phyloP scores from a whole-genome alignment of 2,113 vertebrate genomes.

The Mionectes macconnelli region DNA sequence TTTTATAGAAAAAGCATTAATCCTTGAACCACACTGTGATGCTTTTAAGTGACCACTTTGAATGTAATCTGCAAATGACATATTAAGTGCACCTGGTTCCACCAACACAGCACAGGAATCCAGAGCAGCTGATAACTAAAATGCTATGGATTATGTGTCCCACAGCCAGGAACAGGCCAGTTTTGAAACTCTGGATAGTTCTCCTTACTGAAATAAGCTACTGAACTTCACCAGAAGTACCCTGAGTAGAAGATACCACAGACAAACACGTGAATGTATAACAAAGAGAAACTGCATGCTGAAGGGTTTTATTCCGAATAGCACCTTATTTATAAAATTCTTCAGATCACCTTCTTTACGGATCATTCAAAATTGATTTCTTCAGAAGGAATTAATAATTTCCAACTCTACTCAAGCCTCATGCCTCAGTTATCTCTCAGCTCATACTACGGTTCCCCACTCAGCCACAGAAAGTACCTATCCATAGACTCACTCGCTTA shows the following conservation, averaged over 20 bases:
- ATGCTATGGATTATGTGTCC: not conserved
- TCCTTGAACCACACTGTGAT: not conserved
- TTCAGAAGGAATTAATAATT: not conserved
- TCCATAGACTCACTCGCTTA: not conserved
- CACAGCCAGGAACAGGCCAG: not conserved
- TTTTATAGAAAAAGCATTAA: not conserved
- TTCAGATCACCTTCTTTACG: not conserved
- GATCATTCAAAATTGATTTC: not conserved
- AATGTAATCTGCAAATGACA: not conserved
- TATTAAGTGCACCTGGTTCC: not conserved
- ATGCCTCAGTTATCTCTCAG: not conserved
- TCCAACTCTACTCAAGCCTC: not conserved
- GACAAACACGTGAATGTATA: not conserved
- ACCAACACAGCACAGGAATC: not conserved
- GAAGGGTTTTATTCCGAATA: not conserved
- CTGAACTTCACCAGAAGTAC: not conserved
- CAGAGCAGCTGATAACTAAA: not conserved
- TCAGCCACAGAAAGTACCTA: not conserved
- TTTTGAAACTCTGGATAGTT: not conserved
- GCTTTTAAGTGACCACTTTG: not conserved
- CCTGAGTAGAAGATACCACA: not conserved
- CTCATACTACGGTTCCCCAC: not conserved
- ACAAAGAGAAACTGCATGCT: not conserved
- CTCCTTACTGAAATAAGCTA: not conserved
- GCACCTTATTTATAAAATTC: not conserved